Base-by-base conservation (phyloP, 2,797 vertebrate species). In the Fratercula arctica region DNA sequence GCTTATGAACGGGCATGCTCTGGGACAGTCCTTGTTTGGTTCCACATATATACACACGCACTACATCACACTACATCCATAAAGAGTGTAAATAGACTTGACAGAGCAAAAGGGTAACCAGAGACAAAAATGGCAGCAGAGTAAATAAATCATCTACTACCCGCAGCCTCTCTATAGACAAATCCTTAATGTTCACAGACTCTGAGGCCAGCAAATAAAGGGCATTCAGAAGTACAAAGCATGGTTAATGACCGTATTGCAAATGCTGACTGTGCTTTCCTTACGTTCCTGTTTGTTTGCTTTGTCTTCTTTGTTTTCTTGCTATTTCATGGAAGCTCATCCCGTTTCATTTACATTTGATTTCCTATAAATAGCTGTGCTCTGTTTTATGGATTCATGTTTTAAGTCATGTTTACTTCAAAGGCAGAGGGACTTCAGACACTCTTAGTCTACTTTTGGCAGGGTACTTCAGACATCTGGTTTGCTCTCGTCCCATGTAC, bases 351-450 rank as follows among this genome's bases (percentile, higher is more conserved):
- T 94, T 90, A 81, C 41, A 60, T 93, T 90, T 89, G 51, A 91
- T 89, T 96, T 95, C 63, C 67, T 89, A 61, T 64, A 93, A 97
- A 95, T 93, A 93, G 11, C 33, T 64, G 28, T 70, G 28, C 39
- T 86, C 67, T 88, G 28, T 35, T 96, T 90, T 70, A 81, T 75
- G 76, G 74, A 59, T 80, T 94, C 41, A 13, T 81, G 25, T 83
- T 93, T 91, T 89, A 93, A 93, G n/a, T 66, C 39, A 31, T 59
- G 48, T 87, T 93, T 87, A 50, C 72, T 95, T 96, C 88, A 95
- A 93, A 93, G 76, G 35, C 61, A 90, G n/a, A 89, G 60, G 26
- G 21, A 51, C 68, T 84, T 84, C n/a, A 93, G 59, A 76, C 28
- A 48, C 48, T 70, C 33, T 74, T 68, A 26, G 13, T 83, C 91